Base-by-base conservation (phyloP, 2,113 vertebrate genomes). In the Archocentrus centrarchus region DNA sequence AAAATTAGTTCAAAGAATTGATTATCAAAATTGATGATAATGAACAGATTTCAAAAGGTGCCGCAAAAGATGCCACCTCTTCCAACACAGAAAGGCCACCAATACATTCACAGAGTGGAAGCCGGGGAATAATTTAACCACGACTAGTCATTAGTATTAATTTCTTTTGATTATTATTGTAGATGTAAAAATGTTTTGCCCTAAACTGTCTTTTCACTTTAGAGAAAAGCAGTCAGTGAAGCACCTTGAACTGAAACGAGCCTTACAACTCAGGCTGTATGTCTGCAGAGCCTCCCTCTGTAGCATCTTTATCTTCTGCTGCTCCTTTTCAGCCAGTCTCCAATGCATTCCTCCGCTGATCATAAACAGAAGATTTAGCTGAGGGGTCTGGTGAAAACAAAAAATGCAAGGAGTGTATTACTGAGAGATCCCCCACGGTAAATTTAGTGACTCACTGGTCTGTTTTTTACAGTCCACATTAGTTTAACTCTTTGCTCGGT, bases 401-500 rank as follows among this genome's bases (percentile, higher is more conserved):
- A 79, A 55, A 87, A 86, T 82, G 58, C 47, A 77, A 77, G 24
- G 63, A 50, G 10, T 53, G 13, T 20, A 47, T 39, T 41, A 11
- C 7, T 4, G 8, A 59, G 7, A 18, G 32, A 53, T 64, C 24
- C 41, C 37, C 55, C 3, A 11, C n/a, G 57, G 84, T 70, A 17
- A 27, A 60, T 58, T 68, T 35, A 50, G 27, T 35, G 77, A 82
- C 17, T 75, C 57, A 44, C 22, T 77, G 70, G 63, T 76, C 59
- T 60, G 58, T 35, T 20, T 64, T 85, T 78, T 66, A 37, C 79
- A 68, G 68, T 77, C 68, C 44, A 80, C 83, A 83, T 82, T 77
- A 66, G 81, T 85, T 86, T 89, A 89, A 88, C 70, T 86, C 79
- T 90, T 87, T 87, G 89, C 81, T 89, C 37, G 64, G 59, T 55